A percentile compares a stretch with the other conserved stretches of the same genome.
phyloP scores from a whole-genome alignment of 2,113 vertebrate species.

The Dascyllus trimaculatus region DNA sequence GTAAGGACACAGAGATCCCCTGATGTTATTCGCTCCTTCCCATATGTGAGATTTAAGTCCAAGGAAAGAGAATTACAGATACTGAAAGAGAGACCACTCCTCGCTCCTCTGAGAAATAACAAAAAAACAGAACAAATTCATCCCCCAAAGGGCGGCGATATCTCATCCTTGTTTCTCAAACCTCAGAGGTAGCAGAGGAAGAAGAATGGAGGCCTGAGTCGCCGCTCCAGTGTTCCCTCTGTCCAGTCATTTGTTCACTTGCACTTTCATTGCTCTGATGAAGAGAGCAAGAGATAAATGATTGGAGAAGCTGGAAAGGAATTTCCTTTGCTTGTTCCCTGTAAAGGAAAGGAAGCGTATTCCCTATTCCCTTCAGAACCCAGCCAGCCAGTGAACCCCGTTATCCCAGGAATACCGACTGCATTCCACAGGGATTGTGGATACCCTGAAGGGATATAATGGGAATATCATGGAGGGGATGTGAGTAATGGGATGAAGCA shows the following conservation, averaged over 20 bases:
- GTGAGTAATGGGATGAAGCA: constrained; percentile 71
- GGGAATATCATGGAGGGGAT: constrained; percentile 71
- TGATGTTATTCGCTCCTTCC: constrained; percentile 5
- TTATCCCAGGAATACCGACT: constrained; percentile 68
- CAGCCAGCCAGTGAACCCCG: constrained; percentile 56
- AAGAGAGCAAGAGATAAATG: constrained; percentile 52
- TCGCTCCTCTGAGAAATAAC: constrained; percentile 25
- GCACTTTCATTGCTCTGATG: constrained; percentile 38
- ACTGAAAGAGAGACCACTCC: constrained; percentile 13
- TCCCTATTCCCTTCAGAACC: constrained; percentile 64
- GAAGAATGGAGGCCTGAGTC: constrained; percentile 14
- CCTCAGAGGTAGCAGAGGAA: constrained; percentile 14
- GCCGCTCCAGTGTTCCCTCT: background rate
- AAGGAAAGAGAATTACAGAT: constrained; percentile 12
- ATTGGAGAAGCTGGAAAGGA: constrained; percentile 32
- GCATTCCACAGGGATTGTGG: constrained; percentile 65
- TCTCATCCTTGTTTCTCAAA: constrained; percentile 27
- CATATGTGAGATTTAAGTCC: constrained; percentile 11
- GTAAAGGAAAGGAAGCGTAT: constrained; percentile 33
- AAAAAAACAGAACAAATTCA: constrained; percentile 33
- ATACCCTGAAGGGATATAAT: constrained; percentile 76
- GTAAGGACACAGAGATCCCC: constrained; percentile 9
- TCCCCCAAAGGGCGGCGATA: constrained; percentile 31
- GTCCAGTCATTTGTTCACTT: constrained; percentile 42
- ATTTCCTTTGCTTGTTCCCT: constrained; percentile 45